Base-by-base conservation (phyloP, 2,888 invertebrate genomes). In the Drosophila macrospina region DNA sequence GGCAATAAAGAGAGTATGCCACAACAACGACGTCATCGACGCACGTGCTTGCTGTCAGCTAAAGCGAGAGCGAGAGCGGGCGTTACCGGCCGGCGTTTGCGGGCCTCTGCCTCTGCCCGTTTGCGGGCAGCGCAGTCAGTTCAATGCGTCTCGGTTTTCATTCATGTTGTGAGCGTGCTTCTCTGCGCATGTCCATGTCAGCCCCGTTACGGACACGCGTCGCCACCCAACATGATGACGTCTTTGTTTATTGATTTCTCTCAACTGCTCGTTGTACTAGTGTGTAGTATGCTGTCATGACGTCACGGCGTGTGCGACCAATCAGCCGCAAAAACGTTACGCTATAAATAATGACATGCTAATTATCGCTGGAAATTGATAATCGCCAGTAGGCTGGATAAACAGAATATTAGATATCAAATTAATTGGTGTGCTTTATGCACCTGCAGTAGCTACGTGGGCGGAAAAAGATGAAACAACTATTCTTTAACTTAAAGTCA, bases 231-330 rank as follows among this genome's bases (percentile, higher is more conserved):
- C 64, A 54, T 72, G 69, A 88, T 90, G 90, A 90, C 89, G 89
- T 90, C 89, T 85, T 86, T 69, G 80, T 79, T 86, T 68, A 78
- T 83, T 78, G 80, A 81, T 85, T 77, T 60, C 13, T 8, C 26
- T 32, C 34, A 24, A 3, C 15, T 26, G 59, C 16, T 3, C 10
- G n/a, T 3, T 1, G 20, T 20, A n/a, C n/a, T n/a, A 20, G 20
- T 7, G 28, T 8, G 28, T 34, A 26, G 30, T 24, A 44, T 41
- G 44, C 20, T 39, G 13, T 34, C 39, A 54, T 79, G 76, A 76
- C 76, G 78, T 78, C 79, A 79, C 65, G 44, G 44, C 68, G 55
- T 51, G 52, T 63, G 75, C 45, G 77, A 54, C 32, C 72, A 66
- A 6, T 41, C 54, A 47, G 42, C 54, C 65, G 44, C 50, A 57